Conservation (phyloP, 2,113 vertebrate species). For the Indri indri region DNA sequence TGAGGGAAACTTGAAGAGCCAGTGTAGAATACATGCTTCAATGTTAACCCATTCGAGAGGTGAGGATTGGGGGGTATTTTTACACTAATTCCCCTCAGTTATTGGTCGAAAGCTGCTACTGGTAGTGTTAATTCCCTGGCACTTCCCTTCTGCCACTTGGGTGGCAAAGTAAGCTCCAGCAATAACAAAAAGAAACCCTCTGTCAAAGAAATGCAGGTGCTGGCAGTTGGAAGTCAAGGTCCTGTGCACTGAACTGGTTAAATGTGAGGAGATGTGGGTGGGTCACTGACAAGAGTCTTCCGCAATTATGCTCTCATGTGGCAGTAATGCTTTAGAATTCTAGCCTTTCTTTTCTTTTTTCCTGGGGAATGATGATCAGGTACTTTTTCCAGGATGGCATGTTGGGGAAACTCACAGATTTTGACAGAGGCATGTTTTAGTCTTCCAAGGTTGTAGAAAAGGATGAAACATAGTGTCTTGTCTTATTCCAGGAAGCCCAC, state of each 20-base stretch:
- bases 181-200: background rate
- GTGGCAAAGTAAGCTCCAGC: background rate
- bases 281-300: background rate
- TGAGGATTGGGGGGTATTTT: background rate
- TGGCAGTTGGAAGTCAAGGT: background rate
- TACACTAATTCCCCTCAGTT: background rate
- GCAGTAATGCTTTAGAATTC: background rate
- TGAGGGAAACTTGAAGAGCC: background rate
- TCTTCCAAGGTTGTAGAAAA: background rate
- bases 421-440: constrained; percentile 8
- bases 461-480: background rate
- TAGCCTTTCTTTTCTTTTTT: background rate
- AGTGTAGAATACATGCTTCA: background rate
- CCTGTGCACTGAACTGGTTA: background rate
- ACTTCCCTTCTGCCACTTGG: background rate
- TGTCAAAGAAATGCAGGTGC: background rate
- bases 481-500: background rate
- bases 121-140: background rate
- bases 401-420: background rate
- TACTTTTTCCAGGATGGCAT: background rate
- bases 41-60: background rate
- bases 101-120: background rate
- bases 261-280: background rate
- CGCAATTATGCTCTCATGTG: background rate
- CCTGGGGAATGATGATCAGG: background rate